These are phyloP conservation scores for Deroptyus accipitrinus DNA, from an alignment of 2,113 vertebrate genomes.

Conservation along the genomic window DNA sequence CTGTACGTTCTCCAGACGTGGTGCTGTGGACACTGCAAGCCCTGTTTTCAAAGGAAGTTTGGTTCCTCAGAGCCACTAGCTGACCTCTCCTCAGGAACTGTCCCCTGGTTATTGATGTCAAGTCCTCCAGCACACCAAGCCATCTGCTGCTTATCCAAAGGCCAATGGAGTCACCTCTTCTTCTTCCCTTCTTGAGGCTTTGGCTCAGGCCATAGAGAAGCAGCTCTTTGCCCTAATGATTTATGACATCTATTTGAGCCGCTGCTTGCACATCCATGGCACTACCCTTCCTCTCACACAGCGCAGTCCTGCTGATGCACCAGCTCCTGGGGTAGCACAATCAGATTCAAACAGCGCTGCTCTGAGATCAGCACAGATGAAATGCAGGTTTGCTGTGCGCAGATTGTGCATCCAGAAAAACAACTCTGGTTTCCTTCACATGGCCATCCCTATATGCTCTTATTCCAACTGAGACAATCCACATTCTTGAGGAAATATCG, in stretches of 20 bases:
- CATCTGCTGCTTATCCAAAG: background rate
- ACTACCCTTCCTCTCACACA: background rate
- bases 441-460: background rate
- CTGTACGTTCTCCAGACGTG: background rate
- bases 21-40: background rate
- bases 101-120: background rate
- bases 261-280: background rate
- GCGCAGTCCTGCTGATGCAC: background rate
- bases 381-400: background rate
- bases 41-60: background rate
- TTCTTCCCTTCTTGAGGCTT: background rate
- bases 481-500: background rate
- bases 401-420: background rate
- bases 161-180: background rate
- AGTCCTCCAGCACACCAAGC: background rate
- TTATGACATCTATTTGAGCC: background rate
- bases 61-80: background rate
- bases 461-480: background rate
- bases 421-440: background rate
- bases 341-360: background rate
- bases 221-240: background rate
- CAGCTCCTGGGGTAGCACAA: background rate
- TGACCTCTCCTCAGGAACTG: background rate
- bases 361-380: background rate
- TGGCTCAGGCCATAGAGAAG: background rate